A percentile compares a stretch with the other conserved stretches of the same genome.
phyloP scores from a whole-genome alignment of 2,888 invertebrate genomes.

The Argyresthia albistria region DNA sequence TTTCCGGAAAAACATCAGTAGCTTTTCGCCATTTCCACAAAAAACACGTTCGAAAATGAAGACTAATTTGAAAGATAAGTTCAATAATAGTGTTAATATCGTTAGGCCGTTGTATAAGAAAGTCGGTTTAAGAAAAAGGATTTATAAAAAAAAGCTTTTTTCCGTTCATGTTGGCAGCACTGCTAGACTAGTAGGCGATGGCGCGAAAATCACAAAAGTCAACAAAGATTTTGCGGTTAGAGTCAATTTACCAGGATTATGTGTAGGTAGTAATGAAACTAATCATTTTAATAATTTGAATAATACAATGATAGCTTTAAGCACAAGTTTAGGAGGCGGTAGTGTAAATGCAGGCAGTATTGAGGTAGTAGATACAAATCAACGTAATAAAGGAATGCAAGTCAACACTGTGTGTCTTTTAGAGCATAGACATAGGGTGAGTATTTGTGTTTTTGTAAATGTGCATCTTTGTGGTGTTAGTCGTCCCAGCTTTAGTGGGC shows the following conservation, averaged over 20 bases:
- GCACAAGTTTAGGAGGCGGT: no score
- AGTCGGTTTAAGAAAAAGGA: constrained; percentile 21
- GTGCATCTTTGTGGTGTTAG: no score
- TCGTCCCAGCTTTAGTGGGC: no score
- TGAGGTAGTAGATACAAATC: no score
- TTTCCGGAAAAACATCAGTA: neutral
- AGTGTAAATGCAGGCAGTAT: no score
- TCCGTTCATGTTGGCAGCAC: constrained; percentile 29
- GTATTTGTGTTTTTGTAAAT: no score
- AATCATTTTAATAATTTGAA: no score
- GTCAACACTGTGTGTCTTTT: no score
- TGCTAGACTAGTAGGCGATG: constrained; percentile 44
- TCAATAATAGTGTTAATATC: constrained; percentile 33
- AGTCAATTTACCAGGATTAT: neutral
- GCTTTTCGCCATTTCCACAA: neutral
- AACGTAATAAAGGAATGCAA: no score
- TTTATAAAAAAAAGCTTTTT: neutral
- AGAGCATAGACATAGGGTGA: no score
- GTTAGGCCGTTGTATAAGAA: constrained; percentile 53
- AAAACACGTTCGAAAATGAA: constrained; percentile 20
- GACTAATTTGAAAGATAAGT: constrained; percentile 29
- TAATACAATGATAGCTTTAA: no score
- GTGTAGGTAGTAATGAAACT: neutral
- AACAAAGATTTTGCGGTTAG: neutral
- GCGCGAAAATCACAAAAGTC: constrained; percentile 24